These are phyloP conservation scores for Drosophila suzukii DNA, from an alignment of 1,140 invertebrate species.

Conservation along the genomic window DNA sequence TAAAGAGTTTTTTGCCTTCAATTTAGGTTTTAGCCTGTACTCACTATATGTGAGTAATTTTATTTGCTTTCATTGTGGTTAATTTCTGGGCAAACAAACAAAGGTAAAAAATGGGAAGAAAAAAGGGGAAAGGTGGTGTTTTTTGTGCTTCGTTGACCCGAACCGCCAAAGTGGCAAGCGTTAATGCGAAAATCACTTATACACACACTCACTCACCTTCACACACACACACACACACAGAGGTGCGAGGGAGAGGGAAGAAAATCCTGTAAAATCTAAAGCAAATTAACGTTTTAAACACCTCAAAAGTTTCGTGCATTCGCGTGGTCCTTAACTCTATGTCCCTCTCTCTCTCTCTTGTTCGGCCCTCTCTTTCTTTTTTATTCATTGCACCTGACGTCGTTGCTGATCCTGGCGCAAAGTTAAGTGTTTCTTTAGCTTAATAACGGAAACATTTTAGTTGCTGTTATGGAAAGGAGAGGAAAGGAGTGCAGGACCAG, in stretches of 20 bases:
- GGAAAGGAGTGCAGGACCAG: not conserved
- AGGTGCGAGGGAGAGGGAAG: not conserved
- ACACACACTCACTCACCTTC: conserved; percentile 6
- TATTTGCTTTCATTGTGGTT: conserved; percentile 25
- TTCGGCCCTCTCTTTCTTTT: not conserved
- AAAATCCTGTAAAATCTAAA: conserved; percentile 40
- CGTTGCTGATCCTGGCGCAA: conserved; percentile 62
- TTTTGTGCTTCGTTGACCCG: conserved; percentile 33
- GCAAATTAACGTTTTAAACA: conserved; percentile 68
- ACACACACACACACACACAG: not conserved
- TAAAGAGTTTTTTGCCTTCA: not conserved
- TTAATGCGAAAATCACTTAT: conserved; percentile 61
- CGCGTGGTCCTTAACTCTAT: conserved; percentile 10
- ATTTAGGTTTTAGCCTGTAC: no score
- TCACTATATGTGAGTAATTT: conserved; percentile 12
- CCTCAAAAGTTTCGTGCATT: conserved; percentile 35
- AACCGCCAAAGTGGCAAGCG: conserved; percentile 56
- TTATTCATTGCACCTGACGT: conserved; percentile 49
- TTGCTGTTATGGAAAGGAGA: conserved; percentile 42
- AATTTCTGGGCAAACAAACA: conserved; percentile 24
- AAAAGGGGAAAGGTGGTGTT: conserved; percentile 2
- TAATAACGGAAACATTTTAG: conserved; percentile 83
- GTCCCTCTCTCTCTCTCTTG: not conserved
- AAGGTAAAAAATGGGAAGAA: not conserved
- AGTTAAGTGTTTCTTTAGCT: conserved; percentile 84